Evolutionary conservation across 1,140 invertebrate species (phyloP).

Genomic region (Xylocopa sonorina): DNA sequence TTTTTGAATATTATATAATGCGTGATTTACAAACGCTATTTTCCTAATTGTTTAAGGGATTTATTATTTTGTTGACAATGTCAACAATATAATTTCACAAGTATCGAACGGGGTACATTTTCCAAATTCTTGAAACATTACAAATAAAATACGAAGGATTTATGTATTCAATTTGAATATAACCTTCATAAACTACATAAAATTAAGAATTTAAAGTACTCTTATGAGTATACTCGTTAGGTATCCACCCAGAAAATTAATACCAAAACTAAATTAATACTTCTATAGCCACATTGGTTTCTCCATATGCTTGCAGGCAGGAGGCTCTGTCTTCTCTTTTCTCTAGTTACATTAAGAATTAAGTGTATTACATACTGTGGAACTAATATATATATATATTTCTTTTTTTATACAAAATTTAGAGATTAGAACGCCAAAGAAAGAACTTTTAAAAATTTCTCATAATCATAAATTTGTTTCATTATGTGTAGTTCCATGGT

Average conservation of each 20-base stretch:
- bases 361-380: slow-evolving; percentile 57
- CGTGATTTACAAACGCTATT: not conserved
- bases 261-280: slow-evolving; percentile 35
- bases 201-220: not conserved
- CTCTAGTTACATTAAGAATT: slow-evolving; percentile 59
- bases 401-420: not conserved
- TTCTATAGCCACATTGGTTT: slow-evolving; percentile 64
- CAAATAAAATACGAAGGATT: not conserved
- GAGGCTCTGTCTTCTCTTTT: slow-evolving; percentile 73
- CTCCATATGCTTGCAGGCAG: slow-evolving; percentile 79
- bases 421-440: not conserved
- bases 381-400: too few species aligned
- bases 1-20: not conserved
- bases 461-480: not conserved
- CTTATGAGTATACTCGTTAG: too few species aligned
- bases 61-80: not conserved
- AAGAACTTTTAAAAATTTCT: not conserved
- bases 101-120: not conserved
- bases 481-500: slow-evolving; percentile 68
- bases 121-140: not conserved
- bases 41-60: not conserved
- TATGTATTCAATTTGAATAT: not conserved
- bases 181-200: not conserved
- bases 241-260: not conserved
- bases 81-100: not conserved